Base-by-base conservation (phyloP, 2,797 vertebrate species). In the Margarornis squamiger region DNA sequence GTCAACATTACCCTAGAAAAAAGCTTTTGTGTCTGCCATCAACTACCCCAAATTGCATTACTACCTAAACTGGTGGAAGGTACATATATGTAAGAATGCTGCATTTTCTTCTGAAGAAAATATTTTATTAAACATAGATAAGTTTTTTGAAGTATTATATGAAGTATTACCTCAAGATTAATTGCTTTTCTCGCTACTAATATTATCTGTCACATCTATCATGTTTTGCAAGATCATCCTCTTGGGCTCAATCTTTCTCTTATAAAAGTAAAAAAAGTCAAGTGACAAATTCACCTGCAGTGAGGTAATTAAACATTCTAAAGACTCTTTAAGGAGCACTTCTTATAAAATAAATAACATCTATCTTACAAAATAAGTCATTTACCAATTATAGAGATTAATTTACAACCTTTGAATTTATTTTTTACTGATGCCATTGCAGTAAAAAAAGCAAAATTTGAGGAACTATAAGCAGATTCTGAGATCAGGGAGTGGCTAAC, bases 391-490 rank as follows among this genome's bases (percentile, higher is more conserved):
- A 23, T 48, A 78, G n/a, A 70, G 19, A 84, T 22, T 58, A 43
- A 63, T 8, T 65, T 88, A 58, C 2, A 54, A 65, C 5, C 12
- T 66, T 54, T 22, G 39, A 10, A 45, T 43, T 32, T 73, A 19
- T 39, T 39, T 85, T 45, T 83, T 55, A 51, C 14, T 81, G 57
- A 41, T 3, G 2, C 12, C 5, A 12, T 6, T 49, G 24, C 20
- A 86, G 19, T 34, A 45, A 62, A 94, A 84, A 92, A 32, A n/a
- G 91, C 58, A 94, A 80, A 94, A 86, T 87, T 90, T 92, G 85
- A 96, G 93, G 92, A 97, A 97, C 72, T 48, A 27, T 34, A 90
- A 41, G 66, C 7, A 54, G 21, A n/a, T 49, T 55, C 73, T 45
- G 19, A 90, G 77, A 93, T 74, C 54, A 81, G 38, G 70, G 74